These are phyloP conservation scores for Candidula unifasciata DNA, from an alignment of 2,888 invertebrate species.

Conservation along the genomic window DNA sequence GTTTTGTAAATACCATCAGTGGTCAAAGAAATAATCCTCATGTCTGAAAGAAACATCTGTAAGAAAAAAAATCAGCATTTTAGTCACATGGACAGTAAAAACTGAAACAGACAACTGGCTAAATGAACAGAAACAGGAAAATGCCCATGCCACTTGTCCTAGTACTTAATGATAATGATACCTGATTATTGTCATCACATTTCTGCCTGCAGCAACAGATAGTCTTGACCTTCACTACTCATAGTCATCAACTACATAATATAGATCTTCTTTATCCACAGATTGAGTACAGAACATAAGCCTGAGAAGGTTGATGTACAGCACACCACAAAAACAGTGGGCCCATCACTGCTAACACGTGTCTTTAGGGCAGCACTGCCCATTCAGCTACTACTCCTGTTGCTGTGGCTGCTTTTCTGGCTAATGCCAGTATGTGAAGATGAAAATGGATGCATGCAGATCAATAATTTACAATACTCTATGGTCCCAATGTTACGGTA, in stretches of 20 bases:
- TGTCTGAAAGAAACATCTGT: too few relatives aligned
- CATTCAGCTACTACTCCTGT: constrained; percentile 94
- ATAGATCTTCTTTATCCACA: constrained; percentile 29
- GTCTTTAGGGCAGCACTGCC: constrained; percentile 94
- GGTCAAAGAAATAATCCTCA: too few relatives aligned
- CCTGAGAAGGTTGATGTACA: background rate
- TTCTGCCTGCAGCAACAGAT: too few relatives aligned
- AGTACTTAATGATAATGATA: too few relatives aligned
- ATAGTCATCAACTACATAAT: background rate
- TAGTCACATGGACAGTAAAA: too few relatives aligned
- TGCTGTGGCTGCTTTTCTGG: constrained; percentile 94
- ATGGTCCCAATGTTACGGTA: constrained; percentile 93
- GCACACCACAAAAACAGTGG: background rate
- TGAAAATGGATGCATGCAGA: constrained; percentile 90
- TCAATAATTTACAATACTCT: constrained; percentile 88
- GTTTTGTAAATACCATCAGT: too few relatives aligned
- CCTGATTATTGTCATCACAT: too few relatives aligned
- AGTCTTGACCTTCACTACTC: too few relatives aligned
- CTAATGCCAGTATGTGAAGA: constrained; percentile 90
- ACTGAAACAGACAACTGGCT: too few relatives aligned
- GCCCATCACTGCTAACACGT: constrained; percentile 87
- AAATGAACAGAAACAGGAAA: too few relatives aligned
- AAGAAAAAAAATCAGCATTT: too few relatives aligned
- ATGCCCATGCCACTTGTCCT: too few relatives aligned
- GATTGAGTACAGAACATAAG: constrained; percentile 57